These are phyloP conservation scores for Epiblema foenella DNA, from an alignment of 2,888 invertebrate species.

Conservation along the genomic window DNA sequence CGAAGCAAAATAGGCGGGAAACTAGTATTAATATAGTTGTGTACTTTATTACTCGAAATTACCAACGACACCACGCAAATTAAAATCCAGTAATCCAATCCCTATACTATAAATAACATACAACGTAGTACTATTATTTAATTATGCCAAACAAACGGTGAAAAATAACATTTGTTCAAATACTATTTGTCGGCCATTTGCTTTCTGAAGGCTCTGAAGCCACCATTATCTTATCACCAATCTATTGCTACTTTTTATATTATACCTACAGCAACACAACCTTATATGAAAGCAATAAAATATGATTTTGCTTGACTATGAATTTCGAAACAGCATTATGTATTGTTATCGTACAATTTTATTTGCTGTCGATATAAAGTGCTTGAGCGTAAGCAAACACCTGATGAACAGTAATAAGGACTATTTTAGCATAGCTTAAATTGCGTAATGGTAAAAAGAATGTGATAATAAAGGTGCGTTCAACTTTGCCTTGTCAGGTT, in stretches of 20 bases:
- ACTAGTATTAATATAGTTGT: not conserved
- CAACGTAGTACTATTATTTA: conserved; percentile 12
- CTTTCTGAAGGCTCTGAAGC: not conserved
- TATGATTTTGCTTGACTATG: not conserved
- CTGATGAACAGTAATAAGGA: not conserved
- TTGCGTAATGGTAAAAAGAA: not conserved
- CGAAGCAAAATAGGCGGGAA: conserved; percentile 6
- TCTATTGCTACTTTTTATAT: not conserved
- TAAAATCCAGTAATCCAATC: conserved; percentile 4
- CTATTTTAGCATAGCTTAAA: not conserved
- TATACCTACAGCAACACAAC: not conserved
- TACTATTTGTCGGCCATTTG: conserved; percentile 11
- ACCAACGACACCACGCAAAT: not conserved
- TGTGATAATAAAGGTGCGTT: conserved; percentile 18
- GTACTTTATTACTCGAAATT: not conserved
- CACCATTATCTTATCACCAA: not conserved
- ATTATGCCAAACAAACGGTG: conserved; percentile 33
- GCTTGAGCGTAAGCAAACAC: not conserved
- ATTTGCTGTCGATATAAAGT: not conserved
- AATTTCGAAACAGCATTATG: not conserved
- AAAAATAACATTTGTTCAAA: conserved; percentile 25
- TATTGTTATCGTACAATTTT: conserved; percentile 4
- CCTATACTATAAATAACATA: too few species aligned
- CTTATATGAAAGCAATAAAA: not conserved
- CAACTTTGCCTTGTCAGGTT: conserved; percentile 12